A percentile compares a stretch with the other conserved stretches of the same genome.
phyloP scores from a whole-genome alignment of 1,140 invertebrate genomes.

The Drosophila navojoa region DNA sequence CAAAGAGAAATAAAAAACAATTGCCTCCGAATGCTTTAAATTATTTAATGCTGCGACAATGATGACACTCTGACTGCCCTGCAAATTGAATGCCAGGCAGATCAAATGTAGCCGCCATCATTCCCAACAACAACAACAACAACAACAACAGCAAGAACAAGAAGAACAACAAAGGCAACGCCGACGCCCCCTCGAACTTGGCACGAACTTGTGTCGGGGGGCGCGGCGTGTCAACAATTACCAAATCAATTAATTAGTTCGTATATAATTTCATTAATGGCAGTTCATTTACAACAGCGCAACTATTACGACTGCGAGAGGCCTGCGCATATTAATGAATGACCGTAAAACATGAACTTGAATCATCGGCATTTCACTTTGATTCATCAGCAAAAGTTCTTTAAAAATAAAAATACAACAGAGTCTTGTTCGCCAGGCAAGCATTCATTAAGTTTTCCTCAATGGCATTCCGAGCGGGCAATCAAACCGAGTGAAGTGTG shows the following conservation, averaged over 20 bases:
- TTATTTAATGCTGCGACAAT: constrained; percentile 35
- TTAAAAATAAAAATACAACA: too few relatives aligned
- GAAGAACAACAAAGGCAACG: background rate
- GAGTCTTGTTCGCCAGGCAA: too few relatives aligned
- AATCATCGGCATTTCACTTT: too few relatives aligned
- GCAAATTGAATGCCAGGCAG: constrained; percentile 20
- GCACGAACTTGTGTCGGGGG: background rate
- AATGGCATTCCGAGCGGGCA: too few relatives aligned
- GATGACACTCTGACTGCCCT: constrained; percentile 30
- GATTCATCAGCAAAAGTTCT: too few relatives aligned
- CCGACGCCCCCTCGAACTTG: background rate
- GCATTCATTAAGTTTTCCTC: too few relatives aligned
- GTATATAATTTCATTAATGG: constrained; percentile 16
- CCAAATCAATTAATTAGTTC: constrained; percentile 43
- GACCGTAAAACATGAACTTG: background rate
- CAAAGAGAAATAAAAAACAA: constrained; percentile 12
- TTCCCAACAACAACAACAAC: background rate
- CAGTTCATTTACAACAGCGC: constrained; percentile 1
- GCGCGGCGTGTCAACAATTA: constrained; percentile 37
- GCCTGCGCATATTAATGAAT: background rate
- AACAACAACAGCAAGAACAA: too few relatives aligned
- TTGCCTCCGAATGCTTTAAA: constrained; percentile 26
- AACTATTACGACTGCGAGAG: background rate
- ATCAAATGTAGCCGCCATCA: background rate
- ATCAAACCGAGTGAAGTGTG: too few relatives aligned